These are phyloP conservation scores for Aurelia aurita complex sp. Pacific DNA, from an alignment of 30 jellyfish, hydroid and myxozoan species.

Conservation along the genomic window DNA sequence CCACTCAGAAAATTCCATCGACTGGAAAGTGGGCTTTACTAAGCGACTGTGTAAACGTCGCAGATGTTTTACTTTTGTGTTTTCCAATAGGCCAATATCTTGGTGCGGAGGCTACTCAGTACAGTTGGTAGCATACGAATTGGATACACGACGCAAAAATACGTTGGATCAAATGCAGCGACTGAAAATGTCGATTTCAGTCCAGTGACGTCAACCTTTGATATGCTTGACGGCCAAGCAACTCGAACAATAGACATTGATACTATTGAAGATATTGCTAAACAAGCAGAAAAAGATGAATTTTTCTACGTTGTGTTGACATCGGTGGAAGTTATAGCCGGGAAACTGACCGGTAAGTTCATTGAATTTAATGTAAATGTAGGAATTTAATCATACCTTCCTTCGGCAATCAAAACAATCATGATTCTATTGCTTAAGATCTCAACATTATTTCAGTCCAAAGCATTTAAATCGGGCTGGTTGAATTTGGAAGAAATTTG, in stretches of 20 bases:
- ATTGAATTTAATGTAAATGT: neutral
- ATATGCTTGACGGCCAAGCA: constrained; percentile 78
- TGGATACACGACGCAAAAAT: constrained; percentile 55
- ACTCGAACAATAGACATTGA: constrained; percentile 38
- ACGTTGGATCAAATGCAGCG: constrained; percentile 73
- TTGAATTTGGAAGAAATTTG: too few species aligned
- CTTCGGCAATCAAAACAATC: neutral
- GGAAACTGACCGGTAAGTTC: constrained; percentile 21
- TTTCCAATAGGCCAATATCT: constrained; percentile 47
- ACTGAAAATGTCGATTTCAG: constrained; percentile 68
- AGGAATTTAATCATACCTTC: neutral
- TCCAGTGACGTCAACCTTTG: constrained; percentile 71
- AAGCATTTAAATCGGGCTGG: too few species aligned
- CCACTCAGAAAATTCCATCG: too few species aligned
- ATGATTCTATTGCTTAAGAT: neutral
- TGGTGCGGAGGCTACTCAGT: constrained; percentile 70
- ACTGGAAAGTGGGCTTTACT: too few species aligned
- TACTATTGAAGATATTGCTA: constrained; percentile 69
- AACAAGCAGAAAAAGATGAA: constrained; percentile 72
- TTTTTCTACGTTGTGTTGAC: constrained; percentile 69
- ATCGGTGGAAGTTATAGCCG: constrained; percentile 45
- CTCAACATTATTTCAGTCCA: neutral
- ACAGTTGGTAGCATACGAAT: constrained; percentile 85
- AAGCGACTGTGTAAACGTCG: too few species aligned
- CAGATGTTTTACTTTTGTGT: too few species aligned